These are phyloP conservation scores for Eupithecia dodoneata DNA, from an alignment of 2,888 invertebrate genomes.

Conservation along the genomic window DNA sequence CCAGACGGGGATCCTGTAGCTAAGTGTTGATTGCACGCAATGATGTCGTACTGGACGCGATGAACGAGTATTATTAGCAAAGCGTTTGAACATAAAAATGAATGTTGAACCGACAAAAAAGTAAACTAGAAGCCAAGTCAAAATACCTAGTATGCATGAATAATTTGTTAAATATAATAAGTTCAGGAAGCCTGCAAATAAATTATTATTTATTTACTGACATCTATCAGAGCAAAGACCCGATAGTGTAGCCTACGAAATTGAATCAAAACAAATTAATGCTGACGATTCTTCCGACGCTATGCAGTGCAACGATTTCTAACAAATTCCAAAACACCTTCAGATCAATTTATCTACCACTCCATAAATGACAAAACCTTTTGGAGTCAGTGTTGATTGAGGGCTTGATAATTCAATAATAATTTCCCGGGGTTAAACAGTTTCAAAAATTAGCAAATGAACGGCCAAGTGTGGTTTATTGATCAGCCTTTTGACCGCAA, in stretches of 20 bases:
- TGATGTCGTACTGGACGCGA: neutral
- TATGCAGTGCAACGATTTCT: neutral
- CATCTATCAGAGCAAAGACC: neutral
- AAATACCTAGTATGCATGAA: too few relatives aligned
- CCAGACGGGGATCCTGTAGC: conserved; percentile 9
- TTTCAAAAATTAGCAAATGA: neutral
- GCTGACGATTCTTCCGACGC: neutral
- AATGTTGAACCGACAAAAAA: neutral
- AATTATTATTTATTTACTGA: neutral
- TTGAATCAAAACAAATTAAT: neutral
- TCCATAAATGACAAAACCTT: neutral
- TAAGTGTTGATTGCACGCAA: conserved; percentile 3
- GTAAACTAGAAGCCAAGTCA: neutral
- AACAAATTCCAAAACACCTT: neutral
- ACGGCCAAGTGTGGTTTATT: neutral
- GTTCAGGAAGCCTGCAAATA: neutral
- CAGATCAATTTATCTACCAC: neutral
- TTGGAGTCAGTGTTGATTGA: neutral
- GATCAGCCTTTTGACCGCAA: neutral
- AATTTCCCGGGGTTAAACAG: neutral
- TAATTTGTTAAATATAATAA: too few relatives aligned
- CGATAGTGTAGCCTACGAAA: neutral
- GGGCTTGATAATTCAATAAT: neutral
- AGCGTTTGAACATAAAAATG: neutral
- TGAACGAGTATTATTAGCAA: neutral